phyloP scores from a whole-genome alignment of 2,888 invertebrate genomes.

The Agrypnus murinus region DNA sequence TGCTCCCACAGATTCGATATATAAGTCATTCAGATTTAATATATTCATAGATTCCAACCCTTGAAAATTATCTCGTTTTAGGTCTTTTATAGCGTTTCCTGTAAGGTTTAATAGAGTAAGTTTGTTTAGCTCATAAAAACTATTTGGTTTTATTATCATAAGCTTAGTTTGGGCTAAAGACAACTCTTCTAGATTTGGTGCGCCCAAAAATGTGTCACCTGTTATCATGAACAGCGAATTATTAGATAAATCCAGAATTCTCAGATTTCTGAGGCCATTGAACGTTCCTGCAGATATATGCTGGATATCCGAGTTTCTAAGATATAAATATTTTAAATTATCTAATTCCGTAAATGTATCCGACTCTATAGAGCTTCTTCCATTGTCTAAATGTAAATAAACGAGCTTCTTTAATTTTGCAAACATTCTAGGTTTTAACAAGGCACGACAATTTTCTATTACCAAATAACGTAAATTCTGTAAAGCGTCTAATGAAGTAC shows the following conservation, averaged over 20 bases:
- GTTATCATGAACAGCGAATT: neutral
- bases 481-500: neutral
- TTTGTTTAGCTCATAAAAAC: constrained; percentile 5
- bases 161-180: neutral
- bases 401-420: neutral
- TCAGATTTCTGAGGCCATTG: neutral
- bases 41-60: constrained; percentile 7
- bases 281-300: neutral
- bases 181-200: neutral
- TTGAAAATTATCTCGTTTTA: neutral
- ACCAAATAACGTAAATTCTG: neutral
- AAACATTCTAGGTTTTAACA: neutral
- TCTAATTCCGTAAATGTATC: neutral
- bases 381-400: too few species aligned
- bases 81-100: neutral
- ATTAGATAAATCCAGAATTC: neutral
- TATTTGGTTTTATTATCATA: neutral
- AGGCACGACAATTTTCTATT: neutral
- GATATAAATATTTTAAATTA: neutral
- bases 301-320: neutral
- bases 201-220: neutral
- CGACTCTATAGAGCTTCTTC: neutral
- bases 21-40: constrained; percentile 17
- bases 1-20: neutral
- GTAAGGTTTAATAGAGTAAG: neutral